A percentile compares a stretch with the other conserved stretches of the same genome.
These are phyloP conservation scores for Marasmarcha lunaedactyla DNA, from an alignment of 2,888 invertebrate species.

Conservation along the genomic window DNA sequence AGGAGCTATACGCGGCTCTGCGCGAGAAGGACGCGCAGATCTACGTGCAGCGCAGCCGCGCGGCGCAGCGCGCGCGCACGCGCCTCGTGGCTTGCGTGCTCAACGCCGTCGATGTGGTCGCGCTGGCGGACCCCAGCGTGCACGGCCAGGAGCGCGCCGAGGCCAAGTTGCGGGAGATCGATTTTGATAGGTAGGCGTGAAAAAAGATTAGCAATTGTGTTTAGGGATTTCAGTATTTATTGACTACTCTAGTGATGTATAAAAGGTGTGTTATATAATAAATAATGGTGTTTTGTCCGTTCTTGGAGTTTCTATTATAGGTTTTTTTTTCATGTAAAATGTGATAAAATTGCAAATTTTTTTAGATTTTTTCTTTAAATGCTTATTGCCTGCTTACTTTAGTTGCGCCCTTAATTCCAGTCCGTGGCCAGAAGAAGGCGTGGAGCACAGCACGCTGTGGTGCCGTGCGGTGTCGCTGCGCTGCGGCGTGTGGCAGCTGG, in stretches of 20 bases:
- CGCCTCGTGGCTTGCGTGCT: slow-evolving; percentile 90
- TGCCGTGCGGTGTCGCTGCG: slow-evolving; percentile 87
- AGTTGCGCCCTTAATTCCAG: too few species aligned
- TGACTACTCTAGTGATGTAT: too few species aligned
- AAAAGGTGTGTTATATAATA: too few species aligned
- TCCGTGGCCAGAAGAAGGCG: slow-evolving; percentile 91
- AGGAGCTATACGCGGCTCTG: slow-evolving; percentile 88
- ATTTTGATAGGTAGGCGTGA: slow-evolving; percentile 1
- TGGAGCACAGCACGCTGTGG: slow-evolving; percentile 94
- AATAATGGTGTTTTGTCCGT: too few species aligned
- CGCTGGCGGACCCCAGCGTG: slow-evolving; percentile 88
- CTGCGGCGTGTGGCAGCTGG: slow-evolving; percentile 88
- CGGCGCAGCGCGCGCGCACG: slow-evolving; percentile 74
- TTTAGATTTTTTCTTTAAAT: too few species aligned
- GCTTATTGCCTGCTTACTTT: too few species aligned
- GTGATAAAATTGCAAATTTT: too few species aligned
- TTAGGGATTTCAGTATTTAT: not conserved
- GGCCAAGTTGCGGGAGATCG: slow-evolving; percentile 75
- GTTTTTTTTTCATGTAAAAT: too few species aligned
- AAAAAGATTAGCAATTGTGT: too few species aligned
- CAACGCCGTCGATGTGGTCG: slow-evolving; percentile 73
- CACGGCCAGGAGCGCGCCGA: slow-evolving; percentile 85
- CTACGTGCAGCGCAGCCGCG: slow-evolving; percentile 81
- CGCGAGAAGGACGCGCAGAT: slow-evolving; percentile 94
- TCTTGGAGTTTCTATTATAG: too few species aligned